Conservation (phyloP, 2,888 invertebrate species). For the Coenonympha glycerion region DNA sequence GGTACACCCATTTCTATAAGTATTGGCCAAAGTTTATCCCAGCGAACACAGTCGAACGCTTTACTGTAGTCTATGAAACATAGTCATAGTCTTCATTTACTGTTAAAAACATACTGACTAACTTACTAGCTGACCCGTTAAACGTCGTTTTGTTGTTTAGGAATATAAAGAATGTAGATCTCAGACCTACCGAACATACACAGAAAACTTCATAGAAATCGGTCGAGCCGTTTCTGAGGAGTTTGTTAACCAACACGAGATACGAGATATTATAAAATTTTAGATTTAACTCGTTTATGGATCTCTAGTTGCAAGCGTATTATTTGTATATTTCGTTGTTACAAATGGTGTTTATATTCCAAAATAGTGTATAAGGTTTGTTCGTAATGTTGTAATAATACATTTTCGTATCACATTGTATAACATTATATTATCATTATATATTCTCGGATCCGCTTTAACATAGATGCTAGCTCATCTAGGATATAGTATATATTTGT, state of each 20-base stretch:
- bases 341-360: slow-evolving; percentile 5
- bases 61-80: no score
- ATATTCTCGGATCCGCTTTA: slow-evolving; percentile 33
- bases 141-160: no score
- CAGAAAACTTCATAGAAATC: no score
- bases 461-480: slow-evolving; percentile 52
- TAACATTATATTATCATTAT: slow-evolving; percentile 17
- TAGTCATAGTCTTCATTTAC: slow-evolving; percentile 5
- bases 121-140: no score
- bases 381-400: slow-evolving; percentile 19
- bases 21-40: no score
- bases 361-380: slow-evolving; percentile 33
- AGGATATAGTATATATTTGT: slow-evolving; percentile 52
- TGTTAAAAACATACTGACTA: no score
- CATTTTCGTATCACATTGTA: slow-evolving; percentile 10
- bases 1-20: no score
- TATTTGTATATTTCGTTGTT: slow-evolving; percentile 15
- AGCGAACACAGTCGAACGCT: no score
- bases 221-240: no score
- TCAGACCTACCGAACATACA: no score
- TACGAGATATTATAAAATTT: neutral
- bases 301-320: slow-evolving; percentile 1
- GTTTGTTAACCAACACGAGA: no score
- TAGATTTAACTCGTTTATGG: slow-evolving; percentile 4
- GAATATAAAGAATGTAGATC: no score